Percentiles rank a stretch among this genome's conserved stretches.
phyloP scores from a whole-genome alignment of 2,888 invertebrate genomes.

The Cotesia congregata region DNA sequence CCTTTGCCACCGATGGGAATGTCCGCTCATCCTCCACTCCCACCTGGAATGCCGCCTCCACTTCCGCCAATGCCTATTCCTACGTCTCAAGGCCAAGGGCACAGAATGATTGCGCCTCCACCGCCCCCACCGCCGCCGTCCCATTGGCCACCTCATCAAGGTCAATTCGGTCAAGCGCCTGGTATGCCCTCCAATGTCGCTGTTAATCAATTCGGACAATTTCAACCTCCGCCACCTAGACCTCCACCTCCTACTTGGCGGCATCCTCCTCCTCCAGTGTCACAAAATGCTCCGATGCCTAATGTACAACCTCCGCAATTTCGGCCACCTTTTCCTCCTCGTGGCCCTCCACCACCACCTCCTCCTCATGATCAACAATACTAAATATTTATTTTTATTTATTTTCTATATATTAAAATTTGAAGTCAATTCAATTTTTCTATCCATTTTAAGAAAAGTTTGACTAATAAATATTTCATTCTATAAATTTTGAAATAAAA shows the following conservation, averaged over 20 bases:
- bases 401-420: neutral
- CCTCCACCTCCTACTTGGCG: constrained; percentile 80
- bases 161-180: constrained; percentile 74
- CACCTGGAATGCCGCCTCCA: constrained; percentile 78
- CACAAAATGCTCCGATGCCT: constrained; percentile 75
- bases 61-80: constrained; percentile 73
- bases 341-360: constrained; percentile 82
- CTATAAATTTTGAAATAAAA: too few species aligned
- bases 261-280: constrained; percentile 75
- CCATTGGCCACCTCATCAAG: constrained; percentile 67
- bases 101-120: constrained; percentile 68
- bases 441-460: too few species aligned
- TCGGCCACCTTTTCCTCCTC: constrained; percentile 76
- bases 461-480: too few species aligned
- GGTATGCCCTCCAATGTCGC: constrained; percentile 49
- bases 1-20: constrained; percentile 76
- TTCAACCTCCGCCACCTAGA: constrained; percentile 66
- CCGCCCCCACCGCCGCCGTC: constrained; percentile 69
- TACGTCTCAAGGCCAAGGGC: constrained; percentile 69
- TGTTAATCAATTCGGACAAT: constrained; percentile 62
- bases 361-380: constrained; percentile 68
- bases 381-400: constrained; percentile 42
- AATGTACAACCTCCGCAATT: constrained; percentile 72
- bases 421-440: too few species aligned
- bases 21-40: constrained; percentile 74